Base-by-base conservation (phyloP, 2,888 invertebrate species). In the Galerucella calmariensis region DNA sequence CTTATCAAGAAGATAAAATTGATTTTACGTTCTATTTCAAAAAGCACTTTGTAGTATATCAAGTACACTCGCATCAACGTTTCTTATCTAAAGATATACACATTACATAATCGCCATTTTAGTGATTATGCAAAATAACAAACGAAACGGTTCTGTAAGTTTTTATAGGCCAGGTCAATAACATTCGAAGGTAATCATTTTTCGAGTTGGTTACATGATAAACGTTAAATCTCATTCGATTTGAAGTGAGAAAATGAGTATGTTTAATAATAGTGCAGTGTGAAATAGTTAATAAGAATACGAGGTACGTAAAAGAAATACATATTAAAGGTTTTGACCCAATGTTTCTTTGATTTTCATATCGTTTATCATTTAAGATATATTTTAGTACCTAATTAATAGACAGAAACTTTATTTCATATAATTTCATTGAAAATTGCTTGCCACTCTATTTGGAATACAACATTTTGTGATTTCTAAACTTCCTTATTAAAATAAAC, bases 81-180 rank as follows among this genome's bases (percentile, higher is more conserved):
- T 9, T 48, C 11, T 12, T 48, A 12, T 12, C 10, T 48, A 12
- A 48, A 48, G 46, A 12, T 65, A 41, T 56, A 1, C 16, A 56
- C 56, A 16, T 56, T 20, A 56, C 16, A 20, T 16, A 56, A 56
- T 56, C 10, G 56, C 9, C 11, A 20, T 56, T 56, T 6, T 20
- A 10, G 56, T 20, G 56, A 20, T 56, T 20, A 56, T 56, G 56
- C 56, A 20, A 56, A 56, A 56, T 16, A 20, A 10, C 16, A 20
- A 20, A 16, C 16, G 56, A 20, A 56, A 56, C 56, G 56, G 56
- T 56, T 56, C 20, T 56, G 20, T 56, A 20, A 56, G 56, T 56
- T 56, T 56, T 56, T 56, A 16, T 56, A 56, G 16, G 56, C 20
- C 56, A 56, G 56, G 56, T 56, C 56, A 56, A 56, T 56, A 56